phyloP scores from a whole-genome alignment of 2,797 vertebrate genomes.

The Triplophysa bombifrons region DNA sequence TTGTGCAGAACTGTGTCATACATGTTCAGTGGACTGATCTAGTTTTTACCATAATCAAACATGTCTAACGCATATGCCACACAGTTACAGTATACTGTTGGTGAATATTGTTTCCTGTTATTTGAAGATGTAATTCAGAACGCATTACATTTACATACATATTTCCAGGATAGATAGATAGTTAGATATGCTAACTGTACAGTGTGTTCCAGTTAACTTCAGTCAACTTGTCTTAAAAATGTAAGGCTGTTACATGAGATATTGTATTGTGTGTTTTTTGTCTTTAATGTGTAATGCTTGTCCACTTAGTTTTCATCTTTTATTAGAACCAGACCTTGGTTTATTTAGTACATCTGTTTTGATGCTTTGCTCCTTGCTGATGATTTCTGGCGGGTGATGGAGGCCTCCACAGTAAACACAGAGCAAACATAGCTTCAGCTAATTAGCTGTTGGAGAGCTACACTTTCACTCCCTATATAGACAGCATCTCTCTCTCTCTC shows the following conservation, averaged over 20 bases:
- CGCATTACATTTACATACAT: no score
- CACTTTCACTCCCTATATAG: conserved; percentile 22
- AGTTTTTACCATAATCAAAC: neutral
- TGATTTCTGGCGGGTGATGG: conserved; percentile 43
- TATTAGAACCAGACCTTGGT: neutral
- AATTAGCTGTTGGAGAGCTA: conserved; percentile 51
- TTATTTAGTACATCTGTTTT: conserved; percentile 26
- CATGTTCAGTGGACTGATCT: neutral
- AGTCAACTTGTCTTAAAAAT: neutral
- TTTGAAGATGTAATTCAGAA: no score
- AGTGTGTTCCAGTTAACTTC: neutral
- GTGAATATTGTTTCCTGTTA: no score
- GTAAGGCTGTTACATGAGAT: neutral
- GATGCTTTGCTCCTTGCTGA: conserved; percentile 32
- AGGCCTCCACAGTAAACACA: conserved; percentile 43
- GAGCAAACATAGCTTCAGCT: conserved; percentile 47
- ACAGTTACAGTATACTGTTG: no score
- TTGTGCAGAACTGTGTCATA: neutral
- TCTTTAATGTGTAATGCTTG: neutral
- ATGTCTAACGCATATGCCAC: neutral
- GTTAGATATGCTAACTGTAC: no score
- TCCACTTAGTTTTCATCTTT: neutral
- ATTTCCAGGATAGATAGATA: no score
- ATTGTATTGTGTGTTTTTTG: neutral
- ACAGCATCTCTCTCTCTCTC: conserved; percentile 21